Base-by-base conservation (phyloP, 2,113 vertebrate species). In the Centropristis striata region DNA sequence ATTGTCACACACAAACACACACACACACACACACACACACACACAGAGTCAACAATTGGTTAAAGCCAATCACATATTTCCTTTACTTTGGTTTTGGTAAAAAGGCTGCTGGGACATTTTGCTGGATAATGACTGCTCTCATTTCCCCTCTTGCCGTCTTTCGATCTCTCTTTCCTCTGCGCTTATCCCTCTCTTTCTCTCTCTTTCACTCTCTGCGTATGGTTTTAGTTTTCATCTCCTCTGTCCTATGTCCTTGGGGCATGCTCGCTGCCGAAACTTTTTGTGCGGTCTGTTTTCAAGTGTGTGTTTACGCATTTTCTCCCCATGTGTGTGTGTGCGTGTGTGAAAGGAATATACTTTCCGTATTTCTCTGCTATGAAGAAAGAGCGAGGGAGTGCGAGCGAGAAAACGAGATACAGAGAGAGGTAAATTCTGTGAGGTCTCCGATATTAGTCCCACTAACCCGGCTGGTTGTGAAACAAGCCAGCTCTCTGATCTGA, bases 401-500 rank as follows among this genome's bases (percentile, higher is more conserved):
- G 67, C 37, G 18, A 69, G 65, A 47, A 50, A 83, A 73, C 1
- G 28, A 71, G 64, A 71, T 63, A 61, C 51, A 82, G 75, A 15
- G 50, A 78, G 71, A 75, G 80, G 72, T 88, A 57, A 82, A 66
- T 50, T 71, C 86, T 90, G 89, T 91, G 90, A 88, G 89, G 92
- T 92, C 92, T 81, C 42, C 32, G 51, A 76, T 84, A 87, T 92
- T 91, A 83, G 87, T 90, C 83, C 51, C 70, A 73, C 82, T 87
- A 84, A 78, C 65, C 39, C 16, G 69, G 81, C 87, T 78, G 84
- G 78, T 88, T 80, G 88, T 93, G 90, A 90, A 90, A 93, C 92
- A 93, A 90, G 83, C 83, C 90, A 88, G 85, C 68, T 57, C 85
- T 85, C 64, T 93, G 89, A 92, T 91, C 90, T 83, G 92, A 90